These are phyloP conservation scores for Diplazon laetatorius DNA, from an alignment of 2,888 invertebrate genomes.

Conservation along the genomic window DNA sequence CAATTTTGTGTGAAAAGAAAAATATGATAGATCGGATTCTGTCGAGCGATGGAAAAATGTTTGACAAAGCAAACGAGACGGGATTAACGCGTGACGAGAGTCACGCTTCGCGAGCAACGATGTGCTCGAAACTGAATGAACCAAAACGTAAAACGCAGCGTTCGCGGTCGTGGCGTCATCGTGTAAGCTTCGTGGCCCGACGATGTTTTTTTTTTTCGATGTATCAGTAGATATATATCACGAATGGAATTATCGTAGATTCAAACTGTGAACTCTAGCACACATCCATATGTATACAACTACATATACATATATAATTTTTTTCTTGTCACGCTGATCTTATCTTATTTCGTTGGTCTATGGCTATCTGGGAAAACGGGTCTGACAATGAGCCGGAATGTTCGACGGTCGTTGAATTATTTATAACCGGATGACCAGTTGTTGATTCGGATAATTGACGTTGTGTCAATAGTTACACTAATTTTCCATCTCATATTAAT, in stretches of 20 bases:
- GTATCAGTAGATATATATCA: not conserved
- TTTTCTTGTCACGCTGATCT: too few relatives aligned
- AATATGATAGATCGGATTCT: too few relatives aligned
- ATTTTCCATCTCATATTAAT: too few relatives aligned
- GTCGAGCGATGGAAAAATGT: too few relatives aligned
- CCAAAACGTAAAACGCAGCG: not conserved
- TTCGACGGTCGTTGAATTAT: not conserved
- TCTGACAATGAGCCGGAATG: too few relatives aligned
- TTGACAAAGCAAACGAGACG: conserved; percentile 4
- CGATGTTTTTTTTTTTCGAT: not conserved
- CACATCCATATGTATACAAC: too few relatives aligned
- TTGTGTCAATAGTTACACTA: too few relatives aligned
- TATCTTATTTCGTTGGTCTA: too few relatives aligned
- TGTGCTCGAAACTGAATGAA: conserved; percentile 8
- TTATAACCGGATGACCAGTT: not conserved
- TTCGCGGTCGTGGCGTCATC: conserved; percentile 25
- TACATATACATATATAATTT: too few relatives aligned
- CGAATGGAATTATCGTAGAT: conserved; percentile 22
- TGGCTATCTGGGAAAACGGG: too few relatives aligned
- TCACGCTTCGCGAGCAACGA: conserved; percentile 42
- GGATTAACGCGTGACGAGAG: conserved; percentile 8
- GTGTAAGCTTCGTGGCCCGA: conserved; percentile 32
- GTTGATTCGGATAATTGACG: too few relatives aligned
- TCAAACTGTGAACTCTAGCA: conserved; percentile 34
- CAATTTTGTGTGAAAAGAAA: too few relatives aligned